Base-by-base conservation (phyloP, 2,888 invertebrate species). In the Parnassius mnemosyne region DNA sequence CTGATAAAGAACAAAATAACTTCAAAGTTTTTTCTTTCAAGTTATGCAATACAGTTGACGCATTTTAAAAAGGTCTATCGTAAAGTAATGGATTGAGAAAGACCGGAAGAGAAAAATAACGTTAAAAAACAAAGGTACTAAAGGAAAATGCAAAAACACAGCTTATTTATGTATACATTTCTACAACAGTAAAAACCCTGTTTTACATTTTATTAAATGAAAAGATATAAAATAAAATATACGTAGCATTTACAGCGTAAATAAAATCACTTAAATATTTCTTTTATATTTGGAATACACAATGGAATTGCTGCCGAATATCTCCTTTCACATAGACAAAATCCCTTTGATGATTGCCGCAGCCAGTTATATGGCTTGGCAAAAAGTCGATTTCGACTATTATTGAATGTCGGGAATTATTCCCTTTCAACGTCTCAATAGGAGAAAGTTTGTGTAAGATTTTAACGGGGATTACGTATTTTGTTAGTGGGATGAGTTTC, bases 271-370 rank as follows among this genome's bases (percentile, higher is more conserved):
- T 25, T 20, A 49, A 43, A 25, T 13, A 55, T 51, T 55, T 44
- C 54, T 55, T 46, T 50, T 25, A 47, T 49, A 20, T 10, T 25
- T 11, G 13, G 34, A 44, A 54, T 55, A 43, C 13, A 56, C 34
- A 61, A 61, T 50, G 16, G 55, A 56, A 56, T 61, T 12, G 61
- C 46, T 16, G n/a, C 52, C 16, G 51, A 52, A 61, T 49, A 49
- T 56, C 44, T 54, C 25, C 46, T 56, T 60, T 60, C 42, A n/a
- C n/a, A 34, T 43, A 51, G 34, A 61, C 41, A 51, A 61, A 61
- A 56, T 56, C 56, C 56, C 51, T 61, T 51, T 50, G 51, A 61
- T 34, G 50, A 42, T 54, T 43, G 13, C 50, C 54, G 41, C 43
- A 55, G 54, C 42, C 51, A 9, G 56, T 59, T 34, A 43, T 55